Base-by-base conservation (phyloP, 2,113 vertebrate genomes). In the Porphyrio hochstetteri region DNA sequence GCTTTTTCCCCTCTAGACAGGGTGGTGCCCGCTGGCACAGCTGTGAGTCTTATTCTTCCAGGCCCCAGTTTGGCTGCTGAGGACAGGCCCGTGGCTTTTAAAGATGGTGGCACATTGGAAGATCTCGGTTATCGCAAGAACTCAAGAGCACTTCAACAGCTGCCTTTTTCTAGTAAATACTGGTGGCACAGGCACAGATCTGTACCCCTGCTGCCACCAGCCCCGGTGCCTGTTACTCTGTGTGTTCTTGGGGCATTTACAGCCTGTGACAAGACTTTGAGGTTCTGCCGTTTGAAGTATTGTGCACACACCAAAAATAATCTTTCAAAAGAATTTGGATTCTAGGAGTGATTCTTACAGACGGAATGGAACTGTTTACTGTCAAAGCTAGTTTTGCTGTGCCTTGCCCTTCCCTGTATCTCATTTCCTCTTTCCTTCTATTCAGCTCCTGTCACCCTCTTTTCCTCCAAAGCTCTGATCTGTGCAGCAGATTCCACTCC, bases 341-440 rank as follows among this genome's bases (percentile, higher is more conserved):
- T 92, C 29, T 82, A 52, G 13, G n/a, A 5, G 3, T 77, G 52
- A n/a, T 55, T 86, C 94, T 93, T 87, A 40, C 48, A 46, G 53
- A 19, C 35, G 52, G 65, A 75, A 56, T 81, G 35, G 59, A 90
- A 40, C 42, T 80, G 48, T 82, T 95, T 80, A 87, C 44, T 76
- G 13, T 48, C 9, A 11, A 55, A 65, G 33, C 57, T 69, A 52
- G 29, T 90, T 90, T 70, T 88, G 29, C 69, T 71, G 53, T 92
- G 71, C 72, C 64, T 57, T 88, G 40, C 63, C 63, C 38, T 83
- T 24, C 7, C n/a, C 27, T 29, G 10, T 61, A 35, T 92, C 50
- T 82, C 83, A 46, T 82, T 91, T 96, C 50, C 75, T 89, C 46
- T 93, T 91, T 86, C 80, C 69, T 91, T 84, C 90, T 91, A 19